Evolutionary conservation across 2,888 invertebrate species (phyloP), one percentile per base, ranked within the genome.

Genomic region (Lysandra coridon): DNA sequence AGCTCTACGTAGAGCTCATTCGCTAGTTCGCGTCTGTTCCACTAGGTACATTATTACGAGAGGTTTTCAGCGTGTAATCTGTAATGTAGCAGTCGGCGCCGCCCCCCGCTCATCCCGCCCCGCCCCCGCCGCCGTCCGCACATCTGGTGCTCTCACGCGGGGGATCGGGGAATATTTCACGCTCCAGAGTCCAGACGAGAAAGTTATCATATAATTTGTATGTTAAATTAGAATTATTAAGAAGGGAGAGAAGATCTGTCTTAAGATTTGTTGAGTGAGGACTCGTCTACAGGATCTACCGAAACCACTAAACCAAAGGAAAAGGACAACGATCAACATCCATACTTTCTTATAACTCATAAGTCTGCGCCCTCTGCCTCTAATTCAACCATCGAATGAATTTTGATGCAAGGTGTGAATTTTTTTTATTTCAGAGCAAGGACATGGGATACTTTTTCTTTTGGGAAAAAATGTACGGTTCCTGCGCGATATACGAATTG

Each of bases 61-160:
- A 64, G 30, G 23, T 64, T 64, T 30, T 30, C 64, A 64, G 64
- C 10, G 64, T 23, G 30, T 30, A 64, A 64, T 64, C 30, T 64
- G 64, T 64, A 64, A 64, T 64, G 64, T 64, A 30, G 30, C 62
- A 30, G 62, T 23, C 62, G 62, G 62, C 62, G 62, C 62, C 62
- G 62, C 30, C 10, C 30, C 10, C 64, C 64, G 23, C 62, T 2
- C 62, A 5, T 7, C 62, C 62, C 23, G 1, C 10, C 64, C 30
- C 4, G 10, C 23, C 30, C 30, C 2, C 12, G 3, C 30, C 64
- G 7, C 62, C 62, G n/a, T 23, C 62, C n/a, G n/a, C 30, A 64
- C 64, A 64, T 64, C 64, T 64, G 64, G 64, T 12, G 30, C 23
- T 30, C 64, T 30, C 64, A 64, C 30, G 64, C 12, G 12, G 64